phyloP scores from a whole-genome alignment of 1,140 invertebrate species.

The Zaprionus taronus region DNA sequence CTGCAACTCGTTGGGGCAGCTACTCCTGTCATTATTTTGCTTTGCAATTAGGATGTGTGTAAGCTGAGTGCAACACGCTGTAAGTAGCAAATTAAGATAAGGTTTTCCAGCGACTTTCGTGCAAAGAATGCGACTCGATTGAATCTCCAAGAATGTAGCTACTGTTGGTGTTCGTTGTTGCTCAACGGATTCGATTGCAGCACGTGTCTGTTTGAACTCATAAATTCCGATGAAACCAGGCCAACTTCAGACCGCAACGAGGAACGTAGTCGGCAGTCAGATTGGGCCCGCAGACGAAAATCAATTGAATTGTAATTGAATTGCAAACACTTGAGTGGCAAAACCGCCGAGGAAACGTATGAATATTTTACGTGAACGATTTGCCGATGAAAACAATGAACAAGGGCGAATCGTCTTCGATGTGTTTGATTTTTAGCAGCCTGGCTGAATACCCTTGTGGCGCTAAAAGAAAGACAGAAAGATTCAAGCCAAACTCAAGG shows the following conservation, averaged over 20 bases:
- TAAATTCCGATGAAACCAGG: slow-evolving; percentile 34
- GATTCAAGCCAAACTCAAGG: not conserved
- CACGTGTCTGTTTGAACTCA: slow-evolving; percentile 31
- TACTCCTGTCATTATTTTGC: not conserved
- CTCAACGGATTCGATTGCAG: slow-evolving; percentile 28
- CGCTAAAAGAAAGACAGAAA: not conserved
- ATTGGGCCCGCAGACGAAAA: slow-evolving; percentile 72
- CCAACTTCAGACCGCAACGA: not conserved
- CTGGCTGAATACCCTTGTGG: slow-evolving; percentile 29
- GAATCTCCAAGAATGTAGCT: not conserved
- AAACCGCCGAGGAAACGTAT: slow-evolving; percentile 77
- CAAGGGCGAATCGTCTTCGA: slow-evolving; percentile 15
- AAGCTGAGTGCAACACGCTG: slow-evolving; percentile 3
- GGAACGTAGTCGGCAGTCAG: slow-evolving; percentile 13
- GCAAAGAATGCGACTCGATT: not conserved
- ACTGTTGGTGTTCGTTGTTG: not conserved
- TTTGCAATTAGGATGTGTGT: slow-evolving; percentile 1
- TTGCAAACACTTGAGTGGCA: slow-evolving; percentile 78
- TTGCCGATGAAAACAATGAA: slow-evolving; percentile 56
- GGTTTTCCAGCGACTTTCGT: not conserved
- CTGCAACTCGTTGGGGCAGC: not conserved
- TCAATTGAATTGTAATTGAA: slow-evolving; percentile 81
- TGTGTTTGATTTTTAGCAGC: slow-evolving; percentile 7
- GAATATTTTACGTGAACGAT: slow-evolving; percentile 82
- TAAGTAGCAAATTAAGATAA: slow-evolving; percentile 7